phyloP scores from a whole-genome alignment of 1,140 invertebrate species.

The Pogonomyrmex californicus region DNA sequence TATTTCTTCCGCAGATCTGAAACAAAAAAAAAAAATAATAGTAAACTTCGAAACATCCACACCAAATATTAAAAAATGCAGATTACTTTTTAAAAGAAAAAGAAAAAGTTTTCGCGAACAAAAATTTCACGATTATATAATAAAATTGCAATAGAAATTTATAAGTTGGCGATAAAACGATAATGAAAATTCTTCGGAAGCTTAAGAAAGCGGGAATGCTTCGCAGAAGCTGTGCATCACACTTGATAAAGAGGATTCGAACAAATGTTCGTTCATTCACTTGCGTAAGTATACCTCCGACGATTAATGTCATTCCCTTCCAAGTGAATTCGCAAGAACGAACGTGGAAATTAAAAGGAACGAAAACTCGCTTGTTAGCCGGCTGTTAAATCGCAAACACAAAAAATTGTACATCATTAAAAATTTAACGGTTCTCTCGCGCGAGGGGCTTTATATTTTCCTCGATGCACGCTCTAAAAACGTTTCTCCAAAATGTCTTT shows the following conservation, averaged over 20 bases:
- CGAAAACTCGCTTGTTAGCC: conserved; percentile 33
- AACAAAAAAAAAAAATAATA: conserved; percentile 46
- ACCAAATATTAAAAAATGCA: not conserved
- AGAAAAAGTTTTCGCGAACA: not conserved
- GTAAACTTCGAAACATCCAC: not conserved
- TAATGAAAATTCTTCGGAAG: not conserved
- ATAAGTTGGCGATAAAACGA: not conserved
- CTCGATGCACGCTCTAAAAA: conserved; percentile 8
- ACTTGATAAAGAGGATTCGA: not conserved
- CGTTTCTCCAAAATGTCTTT: conserved; percentile 23
- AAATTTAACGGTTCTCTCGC: conserved; percentile 1
- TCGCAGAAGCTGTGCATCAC: not conserved
- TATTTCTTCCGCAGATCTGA: conserved; percentile 92
- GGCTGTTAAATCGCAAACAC: conserved; percentile 18
- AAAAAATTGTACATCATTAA: conserved; percentile 38
- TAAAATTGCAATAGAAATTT: not conserved
- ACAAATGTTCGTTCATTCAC: conserved; percentile 31
- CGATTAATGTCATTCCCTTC: conserved; percentile 12
- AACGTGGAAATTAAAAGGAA: conserved; percentile 27
- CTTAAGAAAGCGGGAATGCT: not conserved
- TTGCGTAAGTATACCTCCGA: conserved; percentile 12
- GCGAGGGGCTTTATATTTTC: conserved; percentile 17
- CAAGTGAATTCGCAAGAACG: conserved; percentile 8
- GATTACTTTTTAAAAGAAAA: not conserved
- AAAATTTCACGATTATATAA: not conserved